A percentile compares a stretch with the other conserved stretches of the same genome.
These are phyloP conservation scores for Napeogenes inachia DNA, from an alignment of 2,888 invertebrate species.

Conservation along the genomic window DNA sequence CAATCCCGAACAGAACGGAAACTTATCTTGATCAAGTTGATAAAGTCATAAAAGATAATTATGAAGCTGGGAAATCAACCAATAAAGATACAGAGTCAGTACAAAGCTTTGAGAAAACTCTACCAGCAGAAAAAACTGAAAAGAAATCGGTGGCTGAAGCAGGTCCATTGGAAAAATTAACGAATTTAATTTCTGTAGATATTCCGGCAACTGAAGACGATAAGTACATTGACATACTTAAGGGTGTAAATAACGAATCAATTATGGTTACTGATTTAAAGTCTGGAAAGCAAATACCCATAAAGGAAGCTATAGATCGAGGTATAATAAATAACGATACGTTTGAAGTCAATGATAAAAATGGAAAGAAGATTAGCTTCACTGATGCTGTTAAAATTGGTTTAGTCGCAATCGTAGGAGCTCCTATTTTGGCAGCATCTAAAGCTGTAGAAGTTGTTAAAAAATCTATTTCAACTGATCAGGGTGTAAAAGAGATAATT, in stretches of 20 bases:
- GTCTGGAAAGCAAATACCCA: slow-evolving; percentile 81
- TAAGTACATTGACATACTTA: slow-evolving; percentile 77
- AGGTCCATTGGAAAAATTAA: background rate
- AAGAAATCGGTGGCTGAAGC: background rate
- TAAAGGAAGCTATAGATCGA: slow-evolving; percentile 86
- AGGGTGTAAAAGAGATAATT: slow-evolving; percentile 79
- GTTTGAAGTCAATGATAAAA: slow-evolving; percentile 80
- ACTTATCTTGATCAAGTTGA: slow-evolving; percentile 47
- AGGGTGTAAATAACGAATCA: slow-evolving; percentile 83
- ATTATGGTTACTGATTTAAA: slow-evolving; percentile 83
- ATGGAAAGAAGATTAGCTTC: slow-evolving; percentile 82
- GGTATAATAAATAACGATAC: slow-evolving; percentile 85
- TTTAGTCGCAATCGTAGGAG: slow-evolving; percentile 83
- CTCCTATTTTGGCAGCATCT: slow-evolving; percentile 83
- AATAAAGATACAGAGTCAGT: slow-evolving; percentile 6
- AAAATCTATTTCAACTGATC: slow-evolving; percentile 79
- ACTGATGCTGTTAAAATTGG: slow-evolving; percentile 87
- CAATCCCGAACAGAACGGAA: slow-evolving; percentile 36
- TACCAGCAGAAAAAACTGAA: slow-evolving; percentile 10
- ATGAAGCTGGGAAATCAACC: background rate
- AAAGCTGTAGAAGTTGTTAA: slow-evolving; percentile 81
- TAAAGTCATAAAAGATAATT: slow-evolving; percentile 22
- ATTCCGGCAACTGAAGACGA: background rate
- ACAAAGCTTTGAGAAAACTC: background rate
- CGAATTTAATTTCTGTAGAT: background rate